Evolutionary conservation across 2,888 invertebrate genomes (phyloP), one percentile per base, ranked within the genome.

Genomic region (Xestia ashworthii): DNA sequence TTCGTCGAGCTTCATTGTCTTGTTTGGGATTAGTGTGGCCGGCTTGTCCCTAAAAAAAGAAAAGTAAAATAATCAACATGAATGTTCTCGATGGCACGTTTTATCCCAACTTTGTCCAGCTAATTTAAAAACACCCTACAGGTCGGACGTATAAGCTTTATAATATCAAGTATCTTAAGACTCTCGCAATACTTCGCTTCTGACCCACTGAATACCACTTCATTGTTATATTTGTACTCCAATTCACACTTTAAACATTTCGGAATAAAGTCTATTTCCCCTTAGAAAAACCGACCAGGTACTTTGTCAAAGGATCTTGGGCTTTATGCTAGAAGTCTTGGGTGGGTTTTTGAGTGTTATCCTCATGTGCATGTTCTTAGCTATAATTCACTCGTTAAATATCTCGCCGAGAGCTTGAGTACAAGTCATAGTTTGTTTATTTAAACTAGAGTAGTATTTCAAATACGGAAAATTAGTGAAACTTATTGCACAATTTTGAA

Each of bases 191-290:
- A 71, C 9, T 58, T 55, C 22, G 55, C 78, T 78, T 72, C 86
- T 84, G 84, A 83, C 86, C 84, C 86, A 84, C 67, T 82, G 73
- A 85, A 60, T 71, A 71, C 41, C 41, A 74, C n/a, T 81, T 71
- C 69, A 70, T 74, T 72, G 65, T 68, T 53, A 44, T 41, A 65
- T 3, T 48, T 2, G 4, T 68, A 77, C 9, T 16, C 41, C 3
- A 86, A 60, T 32, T 58, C 12, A 44, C 4, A 71, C 86, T 32
- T 50, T 71, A 68, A 73, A 12, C 9, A 6, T 4, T 22, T 22
- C 0, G 0, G 0, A 0, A 11, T 62, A 71, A 71, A 67, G 50
- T 50, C 12, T 55, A 69, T 71, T 74, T 79, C 12, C 1, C n/a
- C 5, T 50, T 60, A 41, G 9, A 11, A 16, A 1, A 46, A 41